Evolutionary conservation across 2,113 vertebrate species (phyloP), one percentile per base, ranked within the genome.

Genomic region (Mugil cephalus): DNA sequence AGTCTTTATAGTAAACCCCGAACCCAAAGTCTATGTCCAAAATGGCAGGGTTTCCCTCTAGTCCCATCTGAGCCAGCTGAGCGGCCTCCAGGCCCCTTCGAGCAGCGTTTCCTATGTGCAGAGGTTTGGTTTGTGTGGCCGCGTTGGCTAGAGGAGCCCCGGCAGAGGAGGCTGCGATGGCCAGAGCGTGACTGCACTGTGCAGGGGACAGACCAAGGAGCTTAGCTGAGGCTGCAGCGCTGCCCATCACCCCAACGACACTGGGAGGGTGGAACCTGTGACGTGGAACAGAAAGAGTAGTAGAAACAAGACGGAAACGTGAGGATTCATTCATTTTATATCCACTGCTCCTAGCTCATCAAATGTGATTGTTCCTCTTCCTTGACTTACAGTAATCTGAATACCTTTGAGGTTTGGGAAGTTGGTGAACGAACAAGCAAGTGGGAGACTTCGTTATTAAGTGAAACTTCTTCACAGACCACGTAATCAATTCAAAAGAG

Each of bases 201-300:
- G 74, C 12, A 15, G 72, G 74, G 15, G 95, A 89, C 47, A 99
- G 91, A 52, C 84, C 88, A 46, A 98, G 81, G 63, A 98, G 90
- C 88, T 97, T 98, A 21, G 97, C 95, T 0, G 95, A 92, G 8
- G 97, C 95, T 12, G 96, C 97, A 1, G 96, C 93, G 12, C 96
- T 97, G 1, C 97, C 97, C 94, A 98, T 93, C 8, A 96, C 96
- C 12, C 97, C 97, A 0, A 98, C 96, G 24, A 98, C 95, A 0
- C 95, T 93, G 0, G 97, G 97, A 7, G 97, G 97, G 72, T 99
- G 97, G 87, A 99, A 99, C 80, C 97, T 99, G 90, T 62, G 92
- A 76, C 70, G 39, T 1, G 2, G 83, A 64, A 83, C 1, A 8
- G 11, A 30, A 30, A 30, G 24, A 30, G 24, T 5, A 12, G 9